A percentile compares a stretch with the other conserved stretches of the same genome.
These are phyloP conservation scores for Drosophila takahashii DNA, from an alignment of 1,140 invertebrate genomes.

Conservation along the genomic window DNA sequence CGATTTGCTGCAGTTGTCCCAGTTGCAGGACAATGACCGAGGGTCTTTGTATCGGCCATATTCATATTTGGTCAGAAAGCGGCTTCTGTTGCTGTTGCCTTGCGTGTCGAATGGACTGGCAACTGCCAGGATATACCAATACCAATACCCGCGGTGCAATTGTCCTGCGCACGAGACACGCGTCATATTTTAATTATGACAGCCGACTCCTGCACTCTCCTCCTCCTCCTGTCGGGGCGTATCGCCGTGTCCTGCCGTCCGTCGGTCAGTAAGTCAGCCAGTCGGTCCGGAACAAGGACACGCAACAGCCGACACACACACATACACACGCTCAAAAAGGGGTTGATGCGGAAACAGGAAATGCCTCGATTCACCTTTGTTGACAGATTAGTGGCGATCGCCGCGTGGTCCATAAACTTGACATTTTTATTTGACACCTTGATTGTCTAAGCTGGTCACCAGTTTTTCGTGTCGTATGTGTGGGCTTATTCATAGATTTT, in stretches of 20 bases:
- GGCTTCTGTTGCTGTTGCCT: slow-evolving; percentile 30
- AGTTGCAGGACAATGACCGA: slow-evolving; percentile 49
- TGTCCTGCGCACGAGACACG: slow-evolving; percentile 74
- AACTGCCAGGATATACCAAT: slow-evolving; percentile 36
- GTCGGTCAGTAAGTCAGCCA: slow-evolving; percentile 43
- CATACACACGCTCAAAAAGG: slow-evolving; percentile 10
- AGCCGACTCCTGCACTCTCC: slow-evolving; percentile 54
- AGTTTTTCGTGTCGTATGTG: slow-evolving; percentile 1
- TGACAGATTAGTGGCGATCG: slow-evolving; percentile 76
- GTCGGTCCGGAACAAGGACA: slow-evolving; percentile 38
- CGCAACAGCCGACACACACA: slow-evolving; percentile 24
- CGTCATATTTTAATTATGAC: slow-evolving; percentile 84
- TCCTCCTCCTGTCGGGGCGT: slow-evolving; percentile 36
- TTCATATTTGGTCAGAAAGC: slow-evolving; percentile 21
- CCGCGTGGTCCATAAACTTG: slow-evolving; percentile 67
- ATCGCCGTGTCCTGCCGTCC: slow-evolving; percentile 17
- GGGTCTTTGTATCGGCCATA: slow-evolving; percentile 4
- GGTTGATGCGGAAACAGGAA: slow-evolving; percentile 66
- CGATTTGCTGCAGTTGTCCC: slow-evolving; percentile 55
- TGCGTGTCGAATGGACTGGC: slow-evolving; percentile 55
- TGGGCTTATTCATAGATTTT: slow-evolving; percentile 28
- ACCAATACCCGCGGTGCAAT: slow-evolving; percentile 53
- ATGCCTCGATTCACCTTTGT: slow-evolving; percentile 66
- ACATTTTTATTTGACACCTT: slow-evolving; percentile 81
- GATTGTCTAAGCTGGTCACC: slow-evolving; percentile 75